Evolutionary conservation across 2,888 invertebrate genomes (phyloP), one percentile per base, ranked within the genome.

Genomic region (Sminthurides aquaticus): DNA sequence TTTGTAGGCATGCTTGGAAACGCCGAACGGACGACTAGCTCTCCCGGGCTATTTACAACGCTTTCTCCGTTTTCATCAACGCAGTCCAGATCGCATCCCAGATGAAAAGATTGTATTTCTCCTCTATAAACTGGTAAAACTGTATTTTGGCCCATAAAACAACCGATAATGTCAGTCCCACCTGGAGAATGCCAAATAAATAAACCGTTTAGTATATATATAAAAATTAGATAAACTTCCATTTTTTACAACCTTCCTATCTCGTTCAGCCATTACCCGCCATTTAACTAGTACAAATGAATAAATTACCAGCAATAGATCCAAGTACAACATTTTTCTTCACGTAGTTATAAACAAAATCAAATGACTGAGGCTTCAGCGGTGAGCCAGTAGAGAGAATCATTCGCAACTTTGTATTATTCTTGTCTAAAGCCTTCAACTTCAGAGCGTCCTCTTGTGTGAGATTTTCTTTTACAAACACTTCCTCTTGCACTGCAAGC

Each of bases 111-210:
- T 76, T 84, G 83, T 57, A 84, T 81, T 76, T 84, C 82, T n/a
- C 84, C 84, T 43, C 78, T 75, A 71, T 80, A 77, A 11, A 84
- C 83, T 2, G 83, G 82, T 15, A 81, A 74, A 22, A 77, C 79
- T 68, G 80, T 78, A 71, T 80, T 81, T 65, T 79, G 79, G 22
- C 83, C 83, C 77, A 82, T 80, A 76, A 84, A 84, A 75, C 82
- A 83, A 5, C 81, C 82, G 67, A 83, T 81, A 57, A 84, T 83
- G 74, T 84, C 84, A 3, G 83, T 84, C 1, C 84, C 84, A 64
- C 83, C 83, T 78, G 75, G 67, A 52, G 29, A 49, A 26, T n/a
- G 18, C 2, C 22, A 34, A 20, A 27, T 18, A 48, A n/a, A n/a
- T n/a, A n/a, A n/a, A n/a, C n/a, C n/a, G n/a, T n/a, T n/a, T n/a